Percentiles rank a stretch among this genome's conserved stretches.
phyloP scores from a whole-genome alignment of 2,113 vertebrate species.

The Oreocharis arfaki region DNA sequence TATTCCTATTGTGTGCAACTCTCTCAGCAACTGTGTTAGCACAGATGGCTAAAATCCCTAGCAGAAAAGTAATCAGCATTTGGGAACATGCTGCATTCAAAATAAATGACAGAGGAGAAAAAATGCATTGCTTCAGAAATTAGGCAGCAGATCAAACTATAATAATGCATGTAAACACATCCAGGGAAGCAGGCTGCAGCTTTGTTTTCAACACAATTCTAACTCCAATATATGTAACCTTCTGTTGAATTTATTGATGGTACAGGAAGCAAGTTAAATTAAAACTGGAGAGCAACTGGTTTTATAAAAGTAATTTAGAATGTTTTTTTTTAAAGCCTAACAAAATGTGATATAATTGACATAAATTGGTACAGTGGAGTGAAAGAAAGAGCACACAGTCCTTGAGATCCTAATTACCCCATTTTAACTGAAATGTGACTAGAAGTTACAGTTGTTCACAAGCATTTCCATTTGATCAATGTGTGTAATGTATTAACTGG shows the following conservation, averaged over 20 bases:
- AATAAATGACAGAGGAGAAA: slow-evolving; percentile 47
- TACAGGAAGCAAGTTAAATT: neutral
- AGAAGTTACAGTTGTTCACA: neutral
- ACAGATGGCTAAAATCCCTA: slow-evolving; percentile 65
- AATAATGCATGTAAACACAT: neutral
- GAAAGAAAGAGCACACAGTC: neutral
- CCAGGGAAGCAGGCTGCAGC: neutral
- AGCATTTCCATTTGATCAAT: neutral
- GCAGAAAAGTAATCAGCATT: slow-evolving; percentile 59
- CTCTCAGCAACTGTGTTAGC: slow-evolving; percentile 46
- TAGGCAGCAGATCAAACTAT: slow-evolving; percentile 44
- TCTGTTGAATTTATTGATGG: neutral
- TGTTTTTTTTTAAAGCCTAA: neutral
- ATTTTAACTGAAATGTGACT: neutral
- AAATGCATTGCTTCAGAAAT: slow-evolving; percentile 15
- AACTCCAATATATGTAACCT: neutral
- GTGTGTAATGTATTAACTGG: neutral
- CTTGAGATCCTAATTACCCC: neutral
- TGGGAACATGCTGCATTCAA: slow-evolving; percentile 41
- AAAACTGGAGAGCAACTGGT: neutral
- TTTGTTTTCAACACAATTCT: neutral
- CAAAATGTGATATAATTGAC: neutral
- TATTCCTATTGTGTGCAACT: slow-evolving; percentile 41
- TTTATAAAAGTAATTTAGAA: neutral
- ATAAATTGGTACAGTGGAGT: neutral